Percentiles rank a stretch among this genome's conserved stretches.
Conservation (phyloP, 2,797 vertebrate species). For the Cirrhinus mrigala region DNA sequence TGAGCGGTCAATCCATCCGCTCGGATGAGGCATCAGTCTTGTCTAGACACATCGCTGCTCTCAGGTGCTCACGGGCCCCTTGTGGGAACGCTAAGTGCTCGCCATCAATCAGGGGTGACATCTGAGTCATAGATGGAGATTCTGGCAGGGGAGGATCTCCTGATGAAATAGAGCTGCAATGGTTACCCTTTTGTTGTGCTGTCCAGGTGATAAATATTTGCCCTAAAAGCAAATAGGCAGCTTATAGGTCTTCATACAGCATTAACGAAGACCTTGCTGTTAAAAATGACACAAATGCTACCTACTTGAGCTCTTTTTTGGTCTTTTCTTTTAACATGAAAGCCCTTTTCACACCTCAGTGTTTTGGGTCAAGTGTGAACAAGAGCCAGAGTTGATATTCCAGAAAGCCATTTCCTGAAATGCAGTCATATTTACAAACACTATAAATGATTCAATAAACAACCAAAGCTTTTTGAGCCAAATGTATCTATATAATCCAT, state of each 20-base stretch:
- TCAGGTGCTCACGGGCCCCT: slow-evolving; percentile 55
- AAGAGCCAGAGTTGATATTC: slow-evolving; percentile 3
- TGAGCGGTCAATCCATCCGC: slow-evolving; percentile 62
- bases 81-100: slow-evolving; percentile 65
- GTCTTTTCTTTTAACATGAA: not conserved
- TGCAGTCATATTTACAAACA: not conserved
- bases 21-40: slow-evolving; percentile 61
- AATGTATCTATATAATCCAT: not conserved
- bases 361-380: slow-evolving; percentile 10
- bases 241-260: slow-evolving; percentile 8
- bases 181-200: slow-evolving; percentile 32
- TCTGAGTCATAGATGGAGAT: slow-evolving; percentile 63
- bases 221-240: slow-evolving; percentile 19
- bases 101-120: slow-evolving; percentile 71
- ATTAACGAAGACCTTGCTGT: not conserved
- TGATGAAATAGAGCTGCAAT: slow-evolving; percentile 44
- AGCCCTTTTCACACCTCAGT: slow-evolving; percentile 13
- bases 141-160: slow-evolving; percentile 51
- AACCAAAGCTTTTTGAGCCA: not conserved
- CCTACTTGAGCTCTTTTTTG: not conserved
- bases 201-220: slow-evolving; percentile 44
- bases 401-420: slow-evolving; percentile 12
- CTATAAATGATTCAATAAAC: not conserved
- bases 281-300: not conserved
- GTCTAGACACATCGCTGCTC: slow-evolving; percentile 58